Base-by-base conservation (phyloP, 2,797 vertebrate species). In the Cirrhinus mrigala region DNA sequence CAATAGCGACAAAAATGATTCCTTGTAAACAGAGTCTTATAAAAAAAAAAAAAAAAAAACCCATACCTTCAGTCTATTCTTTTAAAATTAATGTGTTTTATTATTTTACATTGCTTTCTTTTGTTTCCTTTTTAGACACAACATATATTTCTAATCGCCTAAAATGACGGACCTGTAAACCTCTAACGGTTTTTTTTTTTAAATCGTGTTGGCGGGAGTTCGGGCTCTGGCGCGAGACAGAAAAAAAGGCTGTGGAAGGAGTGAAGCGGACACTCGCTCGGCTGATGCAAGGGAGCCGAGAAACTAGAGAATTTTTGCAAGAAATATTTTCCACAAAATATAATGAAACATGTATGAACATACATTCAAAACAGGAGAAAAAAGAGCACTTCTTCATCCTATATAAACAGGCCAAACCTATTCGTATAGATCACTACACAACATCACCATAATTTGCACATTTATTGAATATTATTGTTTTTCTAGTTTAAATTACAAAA, bases 191-290 rank as follows among this genome's bases (percentile, higher is more conserved):
- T 73, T 22, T 82, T 73, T 24, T 81, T 46, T 79, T 62, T 46
- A 40, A 73, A 82, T 46, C n/a, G 70, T 22, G 33, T 52, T 83
- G 54, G 73, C 73, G 73, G 82, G 58, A 46, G 73, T 24, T 20
- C 16, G 74, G 44, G 82, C 48, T 37, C 52, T 11, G 22, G 79
- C 79, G 29, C 79, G 48, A 69, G 48, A 81, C 48, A 44, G 50
- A 10, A 56, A 70, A 69, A 81, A 81, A 70, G 62, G 48, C 62
- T 24, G 29, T 1, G n/a, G 48, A 66, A 5, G 62, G 27, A 80
- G n/a, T 3, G 22, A 24, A 56, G 50, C 22, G 2, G 46, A 52
- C 46, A 9, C 15, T 11, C 22, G 56, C 76, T 8, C 22, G 50
- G 48, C 50, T 29, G 50, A 29, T 24, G 50, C 24, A 29, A 22